Conservation (phyloP, 2,113 vertebrate genomes). For the Tonatia bakeri region DNA sequence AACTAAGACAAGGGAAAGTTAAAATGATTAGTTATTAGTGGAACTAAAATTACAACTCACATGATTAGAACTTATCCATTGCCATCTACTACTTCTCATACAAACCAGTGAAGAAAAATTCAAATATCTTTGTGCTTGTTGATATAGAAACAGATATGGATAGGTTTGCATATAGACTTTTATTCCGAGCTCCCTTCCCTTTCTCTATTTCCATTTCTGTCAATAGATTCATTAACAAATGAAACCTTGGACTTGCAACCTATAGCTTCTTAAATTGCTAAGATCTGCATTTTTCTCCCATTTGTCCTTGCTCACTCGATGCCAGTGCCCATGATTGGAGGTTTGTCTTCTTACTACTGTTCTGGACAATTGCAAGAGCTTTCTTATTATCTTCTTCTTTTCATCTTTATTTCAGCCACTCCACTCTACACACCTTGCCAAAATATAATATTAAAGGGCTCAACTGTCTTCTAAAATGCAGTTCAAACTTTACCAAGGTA, state of each 20-base stretch:
- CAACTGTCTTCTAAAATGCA: not conserved
- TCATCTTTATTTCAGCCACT: not conserved
- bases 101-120: not conserved
- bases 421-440: not conserved
- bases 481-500: not conserved
- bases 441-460: not conserved
- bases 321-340: not conserved
- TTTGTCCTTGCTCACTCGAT: not conserved
- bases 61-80: not conserved
- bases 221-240: not conserved
- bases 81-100: not conserved
- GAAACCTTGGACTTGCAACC: not conserved
- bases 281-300: not conserved
- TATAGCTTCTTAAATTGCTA: not conserved
- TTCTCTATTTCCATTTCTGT: not conserved
- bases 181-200: not conserved
- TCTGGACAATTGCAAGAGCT: not conserved
- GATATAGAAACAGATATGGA: not conserved
- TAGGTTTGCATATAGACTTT: not conserved
- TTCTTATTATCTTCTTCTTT: not conserved
- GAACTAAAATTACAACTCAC: not conserved
- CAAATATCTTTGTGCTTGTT: not conserved
- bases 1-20: not conserved
- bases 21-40: not conserved
- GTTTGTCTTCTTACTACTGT: not conserved